A percentile compares a stretch with the other conserved stretches of the same genome.
Conservation (phyloP, 1,140 invertebrate species). For the Zaprionus inermis region DNA sequence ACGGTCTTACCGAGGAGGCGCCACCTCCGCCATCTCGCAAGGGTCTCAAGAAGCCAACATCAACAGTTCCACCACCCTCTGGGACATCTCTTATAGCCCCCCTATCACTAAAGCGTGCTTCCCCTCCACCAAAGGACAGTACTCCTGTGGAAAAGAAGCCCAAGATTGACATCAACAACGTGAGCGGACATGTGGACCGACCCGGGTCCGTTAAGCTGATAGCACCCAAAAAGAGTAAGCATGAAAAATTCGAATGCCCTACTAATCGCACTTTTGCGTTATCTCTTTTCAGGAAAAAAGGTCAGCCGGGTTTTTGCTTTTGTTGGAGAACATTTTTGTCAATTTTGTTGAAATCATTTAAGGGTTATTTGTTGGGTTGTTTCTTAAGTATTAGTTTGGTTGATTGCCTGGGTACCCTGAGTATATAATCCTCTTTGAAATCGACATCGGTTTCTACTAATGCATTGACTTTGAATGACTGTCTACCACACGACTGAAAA, state of each 20-base stretch:
- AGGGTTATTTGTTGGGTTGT: constrained; percentile 25
- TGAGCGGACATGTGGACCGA: constrained; percentile 86
- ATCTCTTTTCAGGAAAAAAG: constrained; percentile 54
- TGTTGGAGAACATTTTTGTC: constrained; percentile 35
- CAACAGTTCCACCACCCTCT: constrained; percentile 82
- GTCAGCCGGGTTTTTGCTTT: constrained; percentile 72
- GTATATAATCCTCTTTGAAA: background rate
- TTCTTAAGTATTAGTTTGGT: constrained; percentile 11
- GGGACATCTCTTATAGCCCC: constrained; percentile 17
- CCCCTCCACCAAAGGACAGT: constrained; percentile 87
- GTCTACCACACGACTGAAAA: background rate
- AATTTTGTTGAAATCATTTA: constrained; percentile 41
- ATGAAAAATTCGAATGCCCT: constrained; percentile 60
- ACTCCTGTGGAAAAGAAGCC: constrained; percentile 90
- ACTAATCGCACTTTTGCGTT: constrained; percentile 84
- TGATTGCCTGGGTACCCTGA: constrained; percentile 7
- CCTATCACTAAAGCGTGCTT: constrained; percentile 86
- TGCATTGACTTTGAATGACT: background rate
- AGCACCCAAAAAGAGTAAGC: constrained; percentile 95
- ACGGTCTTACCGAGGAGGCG: constrained; percentile 92
- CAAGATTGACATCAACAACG: constrained; percentile 85
- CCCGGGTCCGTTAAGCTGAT: constrained; percentile 93
- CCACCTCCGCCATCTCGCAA: constrained; percentile 90
- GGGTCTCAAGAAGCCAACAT: constrained; percentile 86
- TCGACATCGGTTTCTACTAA: background rate